Conservation (phyloP, 1,140 invertebrate species). For the Leptoteleia sp. region DNA sequence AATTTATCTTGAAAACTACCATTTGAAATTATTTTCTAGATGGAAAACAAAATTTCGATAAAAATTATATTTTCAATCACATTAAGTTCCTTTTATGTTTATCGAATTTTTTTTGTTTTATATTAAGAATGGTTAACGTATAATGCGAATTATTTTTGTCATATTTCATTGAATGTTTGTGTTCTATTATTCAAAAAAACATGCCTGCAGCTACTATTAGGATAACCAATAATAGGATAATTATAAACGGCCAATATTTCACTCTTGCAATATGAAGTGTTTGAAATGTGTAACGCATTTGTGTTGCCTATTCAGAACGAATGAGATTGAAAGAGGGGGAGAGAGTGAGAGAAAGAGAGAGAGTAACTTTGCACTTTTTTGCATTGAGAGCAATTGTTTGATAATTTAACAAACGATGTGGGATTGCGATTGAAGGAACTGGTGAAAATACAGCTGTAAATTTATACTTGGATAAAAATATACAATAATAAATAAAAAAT, state of each 20-base stretch:
- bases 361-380: no score
- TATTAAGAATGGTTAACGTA: not conserved
- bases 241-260: conserved; percentile 53
- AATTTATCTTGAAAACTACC: no score
- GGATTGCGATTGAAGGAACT: no score
- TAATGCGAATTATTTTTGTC: conserved; percentile 1
- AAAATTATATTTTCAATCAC: no score
- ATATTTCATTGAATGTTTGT: conserved; percentile 1
- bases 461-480: no score
- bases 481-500: conserved; percentile 11
- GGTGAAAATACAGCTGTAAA: no score
- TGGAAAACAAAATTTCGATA: no score
- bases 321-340: no score
- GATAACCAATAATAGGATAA: conserved; percentile 43
- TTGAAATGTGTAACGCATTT: conserved; percentile 1
- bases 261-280: conserved; percentile 36
- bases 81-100: conserved; percentile 37
- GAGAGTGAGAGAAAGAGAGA: no score
- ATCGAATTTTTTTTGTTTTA: not conserved
- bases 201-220: conserved; percentile 33
- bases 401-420: no score
- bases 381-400: no score
- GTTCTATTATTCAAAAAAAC: conserved; percentile 16
- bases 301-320: not conserved
- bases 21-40: no score